Evolutionary conservation across 2,888 invertebrate genomes (phyloP).

Genomic region (Hedychridium roseum): DNA sequence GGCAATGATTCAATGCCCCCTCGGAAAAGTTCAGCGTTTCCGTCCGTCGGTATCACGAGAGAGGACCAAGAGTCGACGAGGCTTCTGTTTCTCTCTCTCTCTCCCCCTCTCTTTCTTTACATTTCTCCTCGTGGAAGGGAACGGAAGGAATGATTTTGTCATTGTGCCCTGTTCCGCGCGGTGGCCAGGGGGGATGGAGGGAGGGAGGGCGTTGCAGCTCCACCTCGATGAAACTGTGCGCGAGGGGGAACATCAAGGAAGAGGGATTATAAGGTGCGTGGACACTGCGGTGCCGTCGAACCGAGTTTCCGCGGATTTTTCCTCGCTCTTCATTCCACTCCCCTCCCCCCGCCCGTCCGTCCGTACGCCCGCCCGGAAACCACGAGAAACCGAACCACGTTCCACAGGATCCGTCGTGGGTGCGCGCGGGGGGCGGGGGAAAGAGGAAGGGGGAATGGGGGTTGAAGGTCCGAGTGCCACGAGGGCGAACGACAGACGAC

Average conservation of each 20-base stretch:
- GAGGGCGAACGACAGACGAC: background rate
- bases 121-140: slow-evolving; percentile 6
- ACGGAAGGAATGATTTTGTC: background rate
- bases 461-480: background rate
- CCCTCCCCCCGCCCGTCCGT: slow-evolving; percentile 2
- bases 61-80: slow-evolving; percentile 1
- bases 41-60: background rate
- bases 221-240: too few relatives aligned
- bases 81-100: slow-evolving; percentile 1
- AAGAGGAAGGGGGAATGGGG: background rate
- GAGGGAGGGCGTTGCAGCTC: too few relatives aligned
- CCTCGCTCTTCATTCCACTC: slow-evolving; percentile 20
- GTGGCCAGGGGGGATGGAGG: too few relatives aligned
- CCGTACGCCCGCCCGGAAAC: slow-evolving; percentile 12
- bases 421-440: background rate
- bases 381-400: too few relatives aligned
- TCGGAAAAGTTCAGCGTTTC: background rate
- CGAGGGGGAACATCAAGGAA: too few relatives aligned
- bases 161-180: too few relatives aligned
- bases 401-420: too few relatives aligned
- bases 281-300: too few relatives aligned
- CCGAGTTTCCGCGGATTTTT: background rate
- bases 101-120: too few relatives aligned
- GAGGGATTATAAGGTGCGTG: too few relatives aligned
- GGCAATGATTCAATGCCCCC: slow-evolving; percentile 16